Percentiles rank a stretch among this genome's conserved stretches.
These are phyloP conservation scores for Lithodes maja DNA, from an alignment of 2,888 invertebrate genomes.

Conservation along the genomic window DNA sequence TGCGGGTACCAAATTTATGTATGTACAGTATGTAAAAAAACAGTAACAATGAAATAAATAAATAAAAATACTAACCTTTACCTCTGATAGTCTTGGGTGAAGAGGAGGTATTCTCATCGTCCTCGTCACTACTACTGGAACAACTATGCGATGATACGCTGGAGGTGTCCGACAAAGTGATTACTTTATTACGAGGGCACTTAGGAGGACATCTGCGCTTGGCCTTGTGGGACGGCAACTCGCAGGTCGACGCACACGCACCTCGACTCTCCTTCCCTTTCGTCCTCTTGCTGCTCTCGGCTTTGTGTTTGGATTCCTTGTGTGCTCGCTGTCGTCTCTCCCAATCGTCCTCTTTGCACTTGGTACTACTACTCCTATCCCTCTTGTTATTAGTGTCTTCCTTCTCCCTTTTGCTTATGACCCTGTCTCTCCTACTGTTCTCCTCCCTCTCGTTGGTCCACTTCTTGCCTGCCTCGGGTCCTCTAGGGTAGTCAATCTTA, in stretches of 20 bases:
- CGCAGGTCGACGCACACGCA: neutral
- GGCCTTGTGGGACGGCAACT: neutral
- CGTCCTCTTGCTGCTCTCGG: neutral
- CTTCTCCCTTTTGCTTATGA: neutral
- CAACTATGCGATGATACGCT: conserved; percentile 4
- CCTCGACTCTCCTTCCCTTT: neutral
- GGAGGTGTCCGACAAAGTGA: neutral
- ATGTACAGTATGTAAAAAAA: no score
- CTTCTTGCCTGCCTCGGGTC: neutral
- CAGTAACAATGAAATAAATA: no score
- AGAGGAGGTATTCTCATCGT: neutral
- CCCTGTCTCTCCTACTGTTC: conserved; percentile 17
- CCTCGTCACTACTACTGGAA: conserved; percentile 12
- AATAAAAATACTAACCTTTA: conserved; percentile 32
- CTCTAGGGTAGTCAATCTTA: neutral
- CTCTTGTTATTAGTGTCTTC: neutral
- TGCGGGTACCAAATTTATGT: no score
- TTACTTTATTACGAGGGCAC: neutral
- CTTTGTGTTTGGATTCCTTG: neutral
- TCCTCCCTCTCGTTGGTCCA: conserved; percentile 16
- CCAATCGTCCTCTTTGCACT: neutral
- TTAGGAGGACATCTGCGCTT: neutral
- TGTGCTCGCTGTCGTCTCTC: neutral
- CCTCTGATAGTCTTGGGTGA: conserved; percentile 1
- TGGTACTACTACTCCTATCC: neutral